Percentiles rank a stretch among this genome's conserved stretches.
phyloP scores from a whole-genome alignment of 1,140 invertebrate species.

The Cydia pomonella region DNA sequence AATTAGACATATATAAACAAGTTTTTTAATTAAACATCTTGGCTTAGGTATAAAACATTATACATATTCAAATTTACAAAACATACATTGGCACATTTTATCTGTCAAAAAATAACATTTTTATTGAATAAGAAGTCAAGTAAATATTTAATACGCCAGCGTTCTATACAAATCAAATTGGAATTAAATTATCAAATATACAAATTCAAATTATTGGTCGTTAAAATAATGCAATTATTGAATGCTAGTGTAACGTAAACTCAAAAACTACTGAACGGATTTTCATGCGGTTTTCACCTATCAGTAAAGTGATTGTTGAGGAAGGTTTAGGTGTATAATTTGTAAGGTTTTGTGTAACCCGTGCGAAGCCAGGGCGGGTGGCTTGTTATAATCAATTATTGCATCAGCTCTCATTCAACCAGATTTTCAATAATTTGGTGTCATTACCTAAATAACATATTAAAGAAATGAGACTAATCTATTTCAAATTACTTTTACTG shows the following conservation, averaged over 20 bases:
- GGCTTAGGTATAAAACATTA: conserved; percentile 24
- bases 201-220: not conserved
- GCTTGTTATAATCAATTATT: too few relatives aligned
- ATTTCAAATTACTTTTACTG: not conserved
- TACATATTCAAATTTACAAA: conserved; percentile 5
- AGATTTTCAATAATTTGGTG: not conserved
- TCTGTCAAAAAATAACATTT: not conserved
- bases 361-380: too few relatives aligned
- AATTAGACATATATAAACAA: conserved; percentile 32
- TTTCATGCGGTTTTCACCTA: too few relatives aligned
- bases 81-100: conserved; percentile 7
- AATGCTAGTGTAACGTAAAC: too few relatives aligned
- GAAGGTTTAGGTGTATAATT: too few relatives aligned
- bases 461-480: not conserved
- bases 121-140: not conserved
- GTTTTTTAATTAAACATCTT: conserved; percentile 26
- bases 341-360: too few relatives aligned
- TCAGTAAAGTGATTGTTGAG: too few relatives aligned
- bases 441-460: conserved; percentile 1
- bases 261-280: too few relatives aligned
- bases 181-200: too few relatives aligned
- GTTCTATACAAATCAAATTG: too few relatives aligned
- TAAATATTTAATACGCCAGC: not conserved
- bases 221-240: not conserved
- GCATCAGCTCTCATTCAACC: conserved; percentile 9